phyloP scores from a whole-genome alignment of 2,797 vertebrate genomes.

The Melanotaenia maccullochi region DNA sequence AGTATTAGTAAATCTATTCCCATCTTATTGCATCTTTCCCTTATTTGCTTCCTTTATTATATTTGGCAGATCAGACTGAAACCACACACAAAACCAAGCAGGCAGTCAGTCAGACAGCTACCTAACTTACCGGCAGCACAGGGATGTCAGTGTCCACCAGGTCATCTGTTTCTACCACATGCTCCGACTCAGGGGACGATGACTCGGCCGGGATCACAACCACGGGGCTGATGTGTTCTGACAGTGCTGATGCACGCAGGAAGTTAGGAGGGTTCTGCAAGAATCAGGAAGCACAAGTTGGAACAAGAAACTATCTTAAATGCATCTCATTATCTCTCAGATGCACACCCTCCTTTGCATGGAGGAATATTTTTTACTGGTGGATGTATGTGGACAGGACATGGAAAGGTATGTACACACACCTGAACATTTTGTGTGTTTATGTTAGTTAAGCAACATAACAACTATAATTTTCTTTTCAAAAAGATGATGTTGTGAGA shows the following conservation, averaged over 20 bases:
- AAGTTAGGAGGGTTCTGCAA: constrained; percentile 96
- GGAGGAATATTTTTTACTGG: not conserved
- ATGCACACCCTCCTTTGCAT: not conserved
- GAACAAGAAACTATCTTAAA: not conserved
- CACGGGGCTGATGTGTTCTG: constrained; percentile 97
- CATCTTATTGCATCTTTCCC: not conserved
- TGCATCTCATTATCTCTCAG: not conserved
- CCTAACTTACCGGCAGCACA: constrained; percentile 82
- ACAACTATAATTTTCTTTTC: too few relatives aligned
- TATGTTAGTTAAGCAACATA: not conserved
- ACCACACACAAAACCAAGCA: not conserved
- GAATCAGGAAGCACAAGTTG: not conserved
- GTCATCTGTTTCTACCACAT: constrained; percentile 91
- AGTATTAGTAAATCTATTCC: not conserved
- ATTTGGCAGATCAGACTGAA: not conserved
- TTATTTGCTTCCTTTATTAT: not conserved
- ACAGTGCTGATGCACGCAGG: constrained; percentile 94
- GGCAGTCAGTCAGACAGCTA: not conserved
- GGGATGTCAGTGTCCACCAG: constrained; percentile 93
- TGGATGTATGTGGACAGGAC: not conserved
- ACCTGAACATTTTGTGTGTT: not conserved
- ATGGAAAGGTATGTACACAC: not conserved
- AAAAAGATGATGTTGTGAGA: too few relatives aligned
- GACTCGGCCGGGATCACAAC: constrained; percentile 94
- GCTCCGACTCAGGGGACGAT: constrained; percentile 93